A percentile compares a stretch with the other conserved stretches of the same genome.
These are phyloP conservation scores for Macropis europaea DNA, from an alignment of 2,888 invertebrate species.

Conservation along the genomic window DNA sequence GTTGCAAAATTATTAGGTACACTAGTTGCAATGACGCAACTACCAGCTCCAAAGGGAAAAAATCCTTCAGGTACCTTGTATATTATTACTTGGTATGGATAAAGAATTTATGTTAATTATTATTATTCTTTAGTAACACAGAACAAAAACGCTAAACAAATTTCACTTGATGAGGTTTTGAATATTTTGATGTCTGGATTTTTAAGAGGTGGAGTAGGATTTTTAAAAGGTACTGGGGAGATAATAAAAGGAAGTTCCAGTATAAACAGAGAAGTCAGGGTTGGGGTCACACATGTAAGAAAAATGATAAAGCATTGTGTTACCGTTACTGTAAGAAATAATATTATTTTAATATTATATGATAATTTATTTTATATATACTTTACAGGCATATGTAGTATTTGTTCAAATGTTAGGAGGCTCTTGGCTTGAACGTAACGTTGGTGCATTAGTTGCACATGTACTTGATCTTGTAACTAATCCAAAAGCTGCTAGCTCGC, in stretches of 20 bases:
- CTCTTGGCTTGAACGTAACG: conserved; percentile 96
- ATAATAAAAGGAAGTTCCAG: conserved; percentile 97
- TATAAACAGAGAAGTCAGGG: conserved; percentile 96
- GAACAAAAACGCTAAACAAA: conserved; percentile 84
- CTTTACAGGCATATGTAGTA: conserved; percentile 93
- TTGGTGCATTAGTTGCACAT: conserved; percentile 92
- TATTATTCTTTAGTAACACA: conserved; percentile 81
- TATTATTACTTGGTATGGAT: neutral
- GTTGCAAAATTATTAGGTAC: conserved; percentile 96
- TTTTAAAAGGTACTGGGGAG: conserved; percentile 95
- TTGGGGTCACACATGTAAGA: conserved; percentile 97
- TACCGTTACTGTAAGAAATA: neutral
- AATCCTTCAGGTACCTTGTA: conserved; percentile 78
- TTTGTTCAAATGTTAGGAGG: conserved; percentile 97
- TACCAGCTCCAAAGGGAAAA: conserved; percentile 82
- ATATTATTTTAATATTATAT: too few species aligned
- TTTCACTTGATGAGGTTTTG: conserved; percentile 94
- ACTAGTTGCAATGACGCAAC: conserved; percentile 92
- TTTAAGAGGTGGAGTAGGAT: conserved; percentile 95
- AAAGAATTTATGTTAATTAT: neutral
- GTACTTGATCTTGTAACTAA: conserved; percentile 96
- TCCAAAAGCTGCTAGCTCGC: conserved; percentile 96
- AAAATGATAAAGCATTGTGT: conserved; percentile 11
- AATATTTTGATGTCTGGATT: conserved; percentile 96
- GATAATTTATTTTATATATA: conserved; percentile 15